These are phyloP conservation scores for Cylloceria caligata DNA, from an alignment of 2,888 invertebrate species.

Conservation along the genomic window DNA sequence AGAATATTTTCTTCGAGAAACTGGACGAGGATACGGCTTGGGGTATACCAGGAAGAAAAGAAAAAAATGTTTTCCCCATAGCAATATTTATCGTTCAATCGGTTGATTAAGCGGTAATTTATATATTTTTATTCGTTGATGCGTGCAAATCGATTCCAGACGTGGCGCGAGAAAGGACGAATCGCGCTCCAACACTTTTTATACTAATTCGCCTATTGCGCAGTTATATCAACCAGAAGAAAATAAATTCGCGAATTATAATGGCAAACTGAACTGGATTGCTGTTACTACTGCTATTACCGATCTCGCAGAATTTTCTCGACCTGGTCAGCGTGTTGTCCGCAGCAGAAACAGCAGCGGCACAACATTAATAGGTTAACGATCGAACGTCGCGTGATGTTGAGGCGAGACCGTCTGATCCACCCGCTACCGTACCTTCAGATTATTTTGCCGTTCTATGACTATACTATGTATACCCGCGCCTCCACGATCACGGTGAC, in stretches of 20 bases:
- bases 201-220: slow-evolving; percentile 3
- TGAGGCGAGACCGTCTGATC: slow-evolving; percentile 51
- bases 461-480: slow-evolving; percentile 12
- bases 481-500: slow-evolving; percentile 40
- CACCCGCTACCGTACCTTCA: slow-evolving; percentile 6
- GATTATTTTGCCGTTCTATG: slow-evolving; percentile 8
- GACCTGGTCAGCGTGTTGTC: slow-evolving; percentile 50
- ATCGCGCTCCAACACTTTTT: slow-evolving; percentile 5
- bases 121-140: slow-evolving; percentile 2
- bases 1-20: not conserved
- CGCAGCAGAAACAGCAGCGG: slow-evolving; percentile 32
- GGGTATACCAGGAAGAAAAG: not conserved
- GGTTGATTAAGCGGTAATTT: not conserved
- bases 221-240: slow-evolving; percentile 57
- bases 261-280: slow-evolving; percentile 22
- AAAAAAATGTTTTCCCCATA: not conserved
- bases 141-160: slow-evolving; percentile 16
- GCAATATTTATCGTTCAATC: not conserved
- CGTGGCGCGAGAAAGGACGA: slow-evolving; percentile 26
- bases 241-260: slow-evolving; percentile 63
- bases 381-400: slow-evolving; percentile 66
- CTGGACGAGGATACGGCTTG: not conserved
- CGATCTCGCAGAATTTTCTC: slow-evolving; percentile 32
- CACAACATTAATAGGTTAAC: slow-evolving; percentile 76
- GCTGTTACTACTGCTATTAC: slow-evolving; percentile 24